Conservation (phyloP, 2,888 invertebrate species). For the Eilema depressum region DNA sequence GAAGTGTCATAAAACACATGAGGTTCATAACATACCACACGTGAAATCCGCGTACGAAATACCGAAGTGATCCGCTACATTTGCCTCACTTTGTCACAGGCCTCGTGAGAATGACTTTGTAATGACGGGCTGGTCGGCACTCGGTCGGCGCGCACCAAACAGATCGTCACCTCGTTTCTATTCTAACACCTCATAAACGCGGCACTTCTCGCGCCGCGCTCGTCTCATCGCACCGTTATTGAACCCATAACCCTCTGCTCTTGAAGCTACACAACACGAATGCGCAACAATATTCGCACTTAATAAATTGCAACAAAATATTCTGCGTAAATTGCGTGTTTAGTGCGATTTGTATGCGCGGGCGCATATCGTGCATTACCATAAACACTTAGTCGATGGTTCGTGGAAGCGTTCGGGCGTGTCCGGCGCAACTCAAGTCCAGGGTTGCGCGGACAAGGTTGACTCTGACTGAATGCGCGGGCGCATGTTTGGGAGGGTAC, state of each 20-base stretch:
- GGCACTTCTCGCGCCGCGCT: background rate
- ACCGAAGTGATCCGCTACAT: background rate
- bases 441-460: background rate
- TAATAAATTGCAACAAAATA: slow-evolving; percentile 35
- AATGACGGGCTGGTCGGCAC: background rate
- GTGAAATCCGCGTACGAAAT: background rate
- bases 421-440: slow-evolving; percentile 13
- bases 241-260: slow-evolving; percentile 10
- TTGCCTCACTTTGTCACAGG: background rate
- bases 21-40: background rate
- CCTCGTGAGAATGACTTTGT: slow-evolving; percentile 10
- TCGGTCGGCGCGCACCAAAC: slow-evolving; percentile 1
- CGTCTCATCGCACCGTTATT: slow-evolving; percentile 4
- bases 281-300: slow-evolving; percentile 24
- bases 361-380: slow-evolving; percentile 46
- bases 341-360: slow-evolving; percentile 41
- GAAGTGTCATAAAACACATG: background rate
- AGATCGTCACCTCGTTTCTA: slow-evolving; percentile 13
- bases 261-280: slow-evolving; percentile 11
- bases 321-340: slow-evolving; percentile 37
- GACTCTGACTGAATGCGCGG: background rate
- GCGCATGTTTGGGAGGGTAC: background rate
- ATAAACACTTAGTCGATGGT: slow-evolving; percentile 46
- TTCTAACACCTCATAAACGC: slow-evolving; percentile 17
- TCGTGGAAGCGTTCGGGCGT: slow-evolving; percentile 33